A percentile compares a stretch with the other conserved stretches of the same genome.
phyloP scores from a whole-genome alignment of 2,113 vertebrate genomes.

The Aspiorhynchus laticeps region DNA sequence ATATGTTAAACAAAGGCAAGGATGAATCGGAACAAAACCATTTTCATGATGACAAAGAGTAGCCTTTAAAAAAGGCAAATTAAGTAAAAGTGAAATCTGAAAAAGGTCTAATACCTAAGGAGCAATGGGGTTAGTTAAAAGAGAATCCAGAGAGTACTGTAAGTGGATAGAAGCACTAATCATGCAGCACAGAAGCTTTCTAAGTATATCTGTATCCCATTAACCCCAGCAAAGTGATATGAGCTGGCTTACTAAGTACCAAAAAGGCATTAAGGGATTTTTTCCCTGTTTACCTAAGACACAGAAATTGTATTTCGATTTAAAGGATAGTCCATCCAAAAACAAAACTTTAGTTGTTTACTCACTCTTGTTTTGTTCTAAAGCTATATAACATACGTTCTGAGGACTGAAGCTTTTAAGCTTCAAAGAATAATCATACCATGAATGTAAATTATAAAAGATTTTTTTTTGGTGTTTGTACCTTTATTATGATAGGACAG shows the following conservation, averaged over 20 bases:
- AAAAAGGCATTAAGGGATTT: not conserved
- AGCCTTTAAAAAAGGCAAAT: not conserved
- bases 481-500: too few species aligned
- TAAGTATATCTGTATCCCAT: conserved; percentile 9
- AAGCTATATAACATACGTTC: not conserved
- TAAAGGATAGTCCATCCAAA: not conserved
- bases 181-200: not conserved
- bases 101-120: conserved; percentile 6
- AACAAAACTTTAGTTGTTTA: not conserved
- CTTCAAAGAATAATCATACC: not conserved
- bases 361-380: not conserved
- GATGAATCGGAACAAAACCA: not conserved
- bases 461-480: too few species aligned
- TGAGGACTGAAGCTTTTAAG: not conserved
- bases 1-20: not conserved
- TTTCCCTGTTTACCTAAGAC: not conserved
- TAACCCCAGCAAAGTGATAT: not conserved
- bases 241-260: conserved; percentile 1
- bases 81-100: not conserved
- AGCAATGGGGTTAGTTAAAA: conserved; percentile 9
- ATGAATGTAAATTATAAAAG: not conserved
- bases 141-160: not conserved
- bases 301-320: not conserved
- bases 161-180: conserved; percentile 14
- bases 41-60: not conserved